Percentiles rank a stretch among this genome's conserved stretches.
These are phyloP conservation scores for Drosophila miranda DNA, from an alignment of 1,140 invertebrate genomes.

Conservation along the genomic window DNA sequence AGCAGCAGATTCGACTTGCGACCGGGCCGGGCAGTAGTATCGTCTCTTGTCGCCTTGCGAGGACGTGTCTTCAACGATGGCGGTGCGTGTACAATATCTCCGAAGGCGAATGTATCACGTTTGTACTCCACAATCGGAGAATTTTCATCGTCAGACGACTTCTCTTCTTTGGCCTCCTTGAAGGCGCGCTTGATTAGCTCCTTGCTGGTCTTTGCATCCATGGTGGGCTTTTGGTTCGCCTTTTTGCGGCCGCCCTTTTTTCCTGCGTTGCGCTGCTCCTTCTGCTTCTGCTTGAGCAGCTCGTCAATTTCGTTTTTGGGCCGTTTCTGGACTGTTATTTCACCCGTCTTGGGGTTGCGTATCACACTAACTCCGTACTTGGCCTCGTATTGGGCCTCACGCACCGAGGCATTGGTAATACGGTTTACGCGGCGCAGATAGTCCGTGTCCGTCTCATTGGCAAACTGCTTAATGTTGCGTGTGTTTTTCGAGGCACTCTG, in stretches of 20 bases:
- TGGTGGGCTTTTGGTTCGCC: constrained; percentile 49
- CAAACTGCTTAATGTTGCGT: constrained; percentile 75
- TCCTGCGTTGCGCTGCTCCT: constrained; percentile 76
- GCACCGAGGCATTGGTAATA: constrained; percentile 83
- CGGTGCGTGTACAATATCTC: constrained; percentile 86
- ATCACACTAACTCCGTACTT: constrained; percentile 84
- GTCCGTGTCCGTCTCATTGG: constrained; percentile 82
- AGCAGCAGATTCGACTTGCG: constrained; percentile 84
- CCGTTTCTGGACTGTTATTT: constrained; percentile 82
- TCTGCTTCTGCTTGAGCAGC: constrained; percentile 79
- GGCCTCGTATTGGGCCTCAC: constrained; percentile 84
- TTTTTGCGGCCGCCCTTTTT: constrained; percentile 62
- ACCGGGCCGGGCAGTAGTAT: constrained; percentile 83
- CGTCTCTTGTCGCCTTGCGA: constrained; percentile 80
- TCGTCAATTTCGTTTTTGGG: constrained; percentile 83
- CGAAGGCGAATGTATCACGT: constrained; percentile 85
- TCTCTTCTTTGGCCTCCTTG: constrained; percentile 51
- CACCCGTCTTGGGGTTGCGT: constrained; percentile 83
- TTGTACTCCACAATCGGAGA: constrained; percentile 57
- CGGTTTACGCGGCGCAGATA: constrained; percentile 83
- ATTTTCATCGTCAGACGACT: constrained; percentile 50
- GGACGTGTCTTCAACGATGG: constrained; percentile 84
- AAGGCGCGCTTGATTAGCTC: constrained; percentile 79
- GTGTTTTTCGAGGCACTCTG: constrained; percentile 18
- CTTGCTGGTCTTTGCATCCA: constrained; percentile 82